phyloP scores from a whole-genome alignment of 2,113 vertebrate genomes.

The Cyphomyrus plagiostoma region DNA sequence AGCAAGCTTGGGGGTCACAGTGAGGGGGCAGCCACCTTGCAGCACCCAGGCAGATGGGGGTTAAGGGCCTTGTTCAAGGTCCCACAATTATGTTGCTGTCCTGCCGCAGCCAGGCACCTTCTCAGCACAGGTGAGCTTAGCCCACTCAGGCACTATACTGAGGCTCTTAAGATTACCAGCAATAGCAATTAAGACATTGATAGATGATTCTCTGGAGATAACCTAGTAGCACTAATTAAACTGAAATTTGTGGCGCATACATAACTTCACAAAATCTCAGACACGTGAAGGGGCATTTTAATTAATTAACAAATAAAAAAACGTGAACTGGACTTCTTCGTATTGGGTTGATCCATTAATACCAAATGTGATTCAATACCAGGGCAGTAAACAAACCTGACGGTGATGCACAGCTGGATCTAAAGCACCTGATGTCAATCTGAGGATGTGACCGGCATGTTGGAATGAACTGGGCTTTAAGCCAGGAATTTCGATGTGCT shows the following conservation, averaged over 20 bases:
- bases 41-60: neutral
- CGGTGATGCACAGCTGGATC: neutral
- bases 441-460: neutral
- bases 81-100: neutral
- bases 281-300: neutral
- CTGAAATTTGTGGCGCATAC: neutral
- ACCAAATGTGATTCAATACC: neutral
- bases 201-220: neutral
- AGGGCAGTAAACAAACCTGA: neutral
- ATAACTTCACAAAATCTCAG: neutral
- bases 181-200: neutral
- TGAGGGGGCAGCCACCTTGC: neutral
- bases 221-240: neutral
- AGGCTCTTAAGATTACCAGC: neutral
- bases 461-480: neutral
- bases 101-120: neutral
- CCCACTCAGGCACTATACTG: neutral
- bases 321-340: neutral
- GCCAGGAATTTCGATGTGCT: constrained; percentile 1
- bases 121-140: neutral
- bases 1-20: neutral
- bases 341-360: neutral
- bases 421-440: neutral
- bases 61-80: neutral
- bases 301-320: neutral